Evolutionary conservation across 1,140 invertebrate genomes (phyloP), one percentile per base, ranked within the genome.

Genomic region (Calliopsis andreniformis): DNA sequence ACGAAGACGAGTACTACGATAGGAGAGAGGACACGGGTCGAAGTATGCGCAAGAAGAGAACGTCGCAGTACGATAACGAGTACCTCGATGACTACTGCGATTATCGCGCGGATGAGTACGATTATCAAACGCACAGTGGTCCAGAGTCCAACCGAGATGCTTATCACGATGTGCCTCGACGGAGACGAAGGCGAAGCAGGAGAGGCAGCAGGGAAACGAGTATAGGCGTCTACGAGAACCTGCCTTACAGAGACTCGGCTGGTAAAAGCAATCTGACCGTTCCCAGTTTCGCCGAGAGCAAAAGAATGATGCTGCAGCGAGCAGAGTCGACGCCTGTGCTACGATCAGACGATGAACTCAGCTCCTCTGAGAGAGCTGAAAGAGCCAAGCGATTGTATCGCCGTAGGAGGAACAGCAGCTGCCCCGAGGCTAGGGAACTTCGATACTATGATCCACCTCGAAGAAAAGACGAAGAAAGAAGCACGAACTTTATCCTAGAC

Each of bases 321-420:
- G 88, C 90, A 0, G 90, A 90, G n/a, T 91, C 91, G 2, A 89
- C 89, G 55, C 89, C 91, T 30, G 75, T 88, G 8, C 71, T 92
- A 6, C 82, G 77, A 35, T 89, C 86, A 3, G 87, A 91, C 75
- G 88, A 89, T 30, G 87, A 89, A 75, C 76, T 49, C 68, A 88
- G 62, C 62, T 82, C 63, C 59, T 79, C 25, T 73, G 76, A 49
- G 7, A 70, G 77, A 28, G 81, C 86, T 20, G 70, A 78, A 59
- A 86, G 73, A 63, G 71, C 58, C 2, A 72, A 79, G 58, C 69
- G 87, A 66, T 39, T 88, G n/a, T 83, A 83, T 8, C 66, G 86
- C 47, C 82, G 88, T 6, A 84, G 83, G 53, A 79, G 89, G 0
- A 91, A 91, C 73, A 87, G 79, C 32, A 92, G 91, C 30, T 92